Base-by-base conservation (phyloP, 2,113 vertebrate genomes). In the Pedetes capensis region DNA sequence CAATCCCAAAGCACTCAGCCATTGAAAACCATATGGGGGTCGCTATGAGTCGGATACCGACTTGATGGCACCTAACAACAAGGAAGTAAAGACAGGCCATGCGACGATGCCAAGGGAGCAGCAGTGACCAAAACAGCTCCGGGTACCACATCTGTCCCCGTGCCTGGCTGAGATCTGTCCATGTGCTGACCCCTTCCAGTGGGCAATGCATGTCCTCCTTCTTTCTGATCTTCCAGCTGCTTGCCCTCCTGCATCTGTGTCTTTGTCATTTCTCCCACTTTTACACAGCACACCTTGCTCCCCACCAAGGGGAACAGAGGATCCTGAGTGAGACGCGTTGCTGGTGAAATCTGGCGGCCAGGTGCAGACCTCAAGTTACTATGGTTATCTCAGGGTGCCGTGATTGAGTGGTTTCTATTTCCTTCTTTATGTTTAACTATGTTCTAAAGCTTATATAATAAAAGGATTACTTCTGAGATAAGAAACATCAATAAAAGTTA, bases 401-500 rank as follows among this genome's bases (percentile, higher is more conserved):
- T 17, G 8, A 47, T 3, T 2, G 13, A 66, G 17, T 11, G 57
- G 6, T 37, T 64, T 47, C 47, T 53, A 0, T 51, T 92, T 83
- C 47, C 63, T 57, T 59, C 74, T 64, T 51, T 44, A 34, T 44
- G n/a, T 44, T 80, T 14, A 81, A 85, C 82, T 87, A 53, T 59
- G 68, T 86, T 79, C 74, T 94, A 32, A 95, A 57, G 74, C 72
- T 79, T 53, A 85, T 75, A 51, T 92, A 83, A 91, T 89, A 51
- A 93, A 86, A 89, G 51, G 57, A 72, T 69, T 93, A 72, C 51
- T 89, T 95, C n/a, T 59, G 94, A 93, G 79, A 86, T 68, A 84
- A 84, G 63, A 44, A 75, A 84, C 84, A 89, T 90, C 93, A 78
- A 68, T 92, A 49, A 34, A 37, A 61, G 55, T 89, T 81, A 47